Conservation (phyloP, 2,888 invertebrate species). For the Ectemnius lituratus region DNA sequence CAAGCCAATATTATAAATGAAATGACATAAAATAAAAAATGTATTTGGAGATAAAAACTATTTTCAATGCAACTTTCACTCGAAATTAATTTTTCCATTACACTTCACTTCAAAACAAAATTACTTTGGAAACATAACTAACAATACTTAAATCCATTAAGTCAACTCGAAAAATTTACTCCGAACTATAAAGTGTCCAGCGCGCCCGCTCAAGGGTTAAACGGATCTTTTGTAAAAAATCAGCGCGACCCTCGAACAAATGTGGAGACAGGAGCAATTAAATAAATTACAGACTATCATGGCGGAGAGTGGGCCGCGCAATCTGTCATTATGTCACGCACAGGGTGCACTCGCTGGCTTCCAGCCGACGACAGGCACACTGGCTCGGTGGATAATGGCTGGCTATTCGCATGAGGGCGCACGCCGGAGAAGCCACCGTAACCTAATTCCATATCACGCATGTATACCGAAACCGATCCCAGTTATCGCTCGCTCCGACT, state of each 20-base stretch:
- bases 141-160: too few relatives aligned
- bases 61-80: background rate
- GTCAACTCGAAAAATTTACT: background rate
- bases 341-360: constrained; percentile 21
- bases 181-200: background rate
- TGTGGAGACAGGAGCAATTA: constrained; percentile 18
- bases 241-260: background rate
- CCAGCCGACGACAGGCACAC: constrained; percentile 37
- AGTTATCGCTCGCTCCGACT: too few relatives aligned
- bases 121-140: too few relatives aligned
- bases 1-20: too few relatives aligned
- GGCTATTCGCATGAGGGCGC: constrained; percentile 42
- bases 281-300: constrained; percentile 55
- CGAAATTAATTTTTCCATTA: background rate
- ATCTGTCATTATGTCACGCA: constrained; percentile 58
- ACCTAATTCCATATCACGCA: constrained; percentile 50
- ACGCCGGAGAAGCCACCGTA: constrained; percentile 45
- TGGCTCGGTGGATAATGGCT: constrained; percentile 51
- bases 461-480: constrained; percentile 15
- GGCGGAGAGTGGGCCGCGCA: constrained; percentile 49
- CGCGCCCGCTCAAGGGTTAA: too few relatives aligned
- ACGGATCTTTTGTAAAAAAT: too few relatives aligned
- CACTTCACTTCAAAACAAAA: background rate
- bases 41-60: too few relatives aligned
- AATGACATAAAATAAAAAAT: too few relatives aligned